Percentiles rank a stretch among this genome's conserved stretches.
Conservation (phyloP, 2,797 vertebrate species). For the Phalloptychus januarius region DNA sequence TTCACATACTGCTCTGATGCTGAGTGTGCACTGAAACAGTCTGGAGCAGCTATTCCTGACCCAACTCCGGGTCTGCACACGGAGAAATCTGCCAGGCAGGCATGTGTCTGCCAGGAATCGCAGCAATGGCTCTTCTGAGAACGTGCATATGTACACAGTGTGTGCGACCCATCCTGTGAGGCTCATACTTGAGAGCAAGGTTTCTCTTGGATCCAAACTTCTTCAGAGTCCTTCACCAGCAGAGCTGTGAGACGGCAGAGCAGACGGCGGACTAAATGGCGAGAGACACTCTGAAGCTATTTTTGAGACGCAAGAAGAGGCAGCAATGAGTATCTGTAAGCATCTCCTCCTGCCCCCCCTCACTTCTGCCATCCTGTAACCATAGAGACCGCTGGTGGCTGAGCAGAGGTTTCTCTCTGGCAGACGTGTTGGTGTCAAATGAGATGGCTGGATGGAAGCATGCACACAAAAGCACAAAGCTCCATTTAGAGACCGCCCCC, state of each 20-base stretch:
- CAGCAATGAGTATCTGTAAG: slow-evolving; percentile 17
- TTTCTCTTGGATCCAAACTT: slow-evolving; percentile 6
- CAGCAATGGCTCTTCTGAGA: slow-evolving; percentile 30
- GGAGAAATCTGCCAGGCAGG: slow-evolving; percentile 68
- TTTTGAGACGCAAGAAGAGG: slow-evolving; percentile 31
- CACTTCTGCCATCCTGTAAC: slow-evolving; percentile 67
- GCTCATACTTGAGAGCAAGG: slow-evolving; percentile 12
- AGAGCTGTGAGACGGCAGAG: slow-evolving; percentile 44
- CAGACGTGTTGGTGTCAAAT: slow-evolving; percentile 56
- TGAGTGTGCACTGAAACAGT: slow-evolving; percentile 46
- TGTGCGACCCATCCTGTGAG: not conserved
- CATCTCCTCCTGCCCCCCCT: slow-evolving; percentile 58
- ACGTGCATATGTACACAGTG: slow-evolving; percentile 8
- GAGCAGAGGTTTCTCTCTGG: slow-evolving; percentile 61
- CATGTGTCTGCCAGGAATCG: slow-evolving; percentile 59
- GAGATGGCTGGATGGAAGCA: slow-evolving; percentile 42
- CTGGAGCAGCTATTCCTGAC: slow-evolving; percentile 56
- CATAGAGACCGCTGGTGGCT: slow-evolving; percentile 72
- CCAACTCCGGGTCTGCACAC: slow-evolving; percentile 71
- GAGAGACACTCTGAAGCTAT: slow-evolving; percentile 8
- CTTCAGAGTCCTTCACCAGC: slow-evolving; percentile 17
- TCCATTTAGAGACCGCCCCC: slow-evolving; percentile 22
- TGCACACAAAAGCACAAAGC: slow-evolving; percentile 24
- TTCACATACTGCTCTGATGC: slow-evolving; percentile 44
- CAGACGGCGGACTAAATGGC: slow-evolving; percentile 12